phyloP scores from a whole-genome alignment of 2,888 invertebrate species.

The Xestia sexstrigata region DNA sequence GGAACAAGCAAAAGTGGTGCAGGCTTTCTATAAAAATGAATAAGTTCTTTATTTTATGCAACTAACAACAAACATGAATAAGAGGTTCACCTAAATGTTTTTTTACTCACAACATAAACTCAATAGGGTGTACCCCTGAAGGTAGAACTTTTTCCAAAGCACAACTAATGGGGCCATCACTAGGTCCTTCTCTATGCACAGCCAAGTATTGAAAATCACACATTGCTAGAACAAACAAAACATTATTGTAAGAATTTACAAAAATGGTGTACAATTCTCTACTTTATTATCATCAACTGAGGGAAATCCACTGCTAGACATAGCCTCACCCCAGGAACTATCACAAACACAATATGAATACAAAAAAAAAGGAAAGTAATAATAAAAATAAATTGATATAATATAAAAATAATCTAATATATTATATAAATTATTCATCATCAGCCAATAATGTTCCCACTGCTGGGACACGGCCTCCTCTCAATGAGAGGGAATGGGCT shows the following conservation, averaged over 20 bases:
- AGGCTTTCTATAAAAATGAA: slow-evolving; percentile 73
- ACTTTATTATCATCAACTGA: not conserved
- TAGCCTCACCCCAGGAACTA: not conserved
- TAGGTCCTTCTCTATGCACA: slow-evolving; percentile 86
- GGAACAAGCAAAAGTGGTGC: slow-evolving; percentile 94
- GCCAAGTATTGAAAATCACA: slow-evolving; percentile 98
- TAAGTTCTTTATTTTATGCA: not conserved
- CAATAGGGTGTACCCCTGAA: slow-evolving; percentile 78
- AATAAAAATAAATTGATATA: not conserved
- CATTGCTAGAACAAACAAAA: slow-evolving; percentile 91
- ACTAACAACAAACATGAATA: too few relatives aligned
- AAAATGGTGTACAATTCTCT: too few relatives aligned
- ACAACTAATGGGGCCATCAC: slow-evolving; percentile 87
- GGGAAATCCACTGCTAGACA: not conserved
- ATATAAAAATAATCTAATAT: too few relatives aligned
- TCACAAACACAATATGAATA: not conserved
- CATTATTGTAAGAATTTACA: not conserved
- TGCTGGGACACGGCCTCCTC: too few relatives aligned
- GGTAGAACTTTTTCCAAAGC: slow-evolving; percentile 92
- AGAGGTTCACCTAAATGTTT: too few relatives aligned
- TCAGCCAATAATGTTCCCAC: too few relatives aligned
- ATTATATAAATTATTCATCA: too few relatives aligned
- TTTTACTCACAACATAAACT: slow-evolving; percentile 77
- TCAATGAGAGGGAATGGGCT: too few relatives aligned
- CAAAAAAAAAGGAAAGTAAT: not conserved